Evolutionary conservation across 2,113 vertebrate genomes (phyloP), one percentile per base, ranked within the genome.

Genomic region (Chrysochloris asiatica): DNA sequence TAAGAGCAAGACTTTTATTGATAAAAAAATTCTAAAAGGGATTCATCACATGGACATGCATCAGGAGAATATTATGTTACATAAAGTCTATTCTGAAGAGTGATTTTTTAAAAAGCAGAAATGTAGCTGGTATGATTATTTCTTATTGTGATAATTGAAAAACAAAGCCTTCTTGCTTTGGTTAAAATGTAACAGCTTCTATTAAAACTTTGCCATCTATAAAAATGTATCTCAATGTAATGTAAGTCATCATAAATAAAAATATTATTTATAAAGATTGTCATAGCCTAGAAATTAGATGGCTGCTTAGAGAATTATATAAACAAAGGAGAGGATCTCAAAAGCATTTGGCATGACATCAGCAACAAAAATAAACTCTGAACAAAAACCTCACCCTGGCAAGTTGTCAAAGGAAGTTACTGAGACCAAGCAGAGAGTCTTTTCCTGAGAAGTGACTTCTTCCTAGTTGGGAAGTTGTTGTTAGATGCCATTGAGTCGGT

Each of bases 321-420:
- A 86, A 95, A 94, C 81, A 83, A 94, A 88, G 81, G 12, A 84
- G 50, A 83, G 59, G 61, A 83, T 59, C 38, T 94, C 76, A 41
- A 85, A 52, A 77, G 85, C 52, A 16, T 17, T 89, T 22, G 79
- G 72, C 22, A 9, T 69, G 56, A 45, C 26, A 77, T 52, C 28
- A 80, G 38, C 47, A 76, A 45, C 52, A n/a, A 69, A 91, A 90
- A 92, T 75, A 75, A 36, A 77, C 4, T 5, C 36, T 48, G 19
- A 92, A 72, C 38, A 48, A 89, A 83, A 86, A 48, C 61, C 72
- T 87, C 21, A 59, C 12, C 59, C 10, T 33, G 69, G 90, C 16
- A 4, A 67, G 26, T 28, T n/a, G 73, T 56, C 24, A 65, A 65
- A 5, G 54, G 45, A 72, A 78, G 65, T 54, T 38, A 56, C 38